Evolutionary conservation across 2,113 vertebrate species (phyloP).

Genomic region (Podilymbus podiceps): DNA sequence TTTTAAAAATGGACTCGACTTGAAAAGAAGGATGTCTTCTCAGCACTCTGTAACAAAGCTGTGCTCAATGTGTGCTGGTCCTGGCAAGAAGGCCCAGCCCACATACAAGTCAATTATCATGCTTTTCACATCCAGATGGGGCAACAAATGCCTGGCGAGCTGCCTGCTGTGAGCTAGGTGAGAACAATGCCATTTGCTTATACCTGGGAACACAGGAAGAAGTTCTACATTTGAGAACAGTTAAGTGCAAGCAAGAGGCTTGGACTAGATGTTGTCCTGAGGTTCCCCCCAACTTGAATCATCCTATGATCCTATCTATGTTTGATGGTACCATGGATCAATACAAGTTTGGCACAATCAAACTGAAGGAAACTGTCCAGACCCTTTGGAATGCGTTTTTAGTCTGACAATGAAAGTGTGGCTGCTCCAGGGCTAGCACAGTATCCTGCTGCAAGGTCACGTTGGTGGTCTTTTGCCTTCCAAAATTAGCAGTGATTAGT

Average conservation of each 20-base stretch:
- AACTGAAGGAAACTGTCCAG: not conserved
- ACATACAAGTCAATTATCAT: not conserved
- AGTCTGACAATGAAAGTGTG: not conserved
- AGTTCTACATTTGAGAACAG: not conserved
- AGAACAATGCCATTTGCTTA: not conserved
- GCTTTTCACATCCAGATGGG: not conserved
- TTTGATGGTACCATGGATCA: not conserved
- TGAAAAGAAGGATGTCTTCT: not conserved
- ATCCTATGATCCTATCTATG: not conserved
- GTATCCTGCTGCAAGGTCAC: not conserved
- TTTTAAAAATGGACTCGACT: not conserved
- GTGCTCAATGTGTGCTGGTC: not conserved
- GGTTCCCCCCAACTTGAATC: rapidly evolving
- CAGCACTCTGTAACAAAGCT: not conserved
- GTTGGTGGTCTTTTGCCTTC: not conserved
- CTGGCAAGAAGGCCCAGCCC: not conserved
- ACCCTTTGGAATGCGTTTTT: not conserved
- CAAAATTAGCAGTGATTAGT: not conserved
- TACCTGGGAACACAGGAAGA: not conserved
- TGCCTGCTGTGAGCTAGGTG: not conserved
- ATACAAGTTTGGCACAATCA: not conserved
- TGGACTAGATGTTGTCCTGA: not conserved
- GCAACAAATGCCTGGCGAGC: not conserved
- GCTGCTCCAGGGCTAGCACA: not conserved
- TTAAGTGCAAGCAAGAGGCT: not conserved